These are phyloP conservation scores for Thyatira batis DNA, from an alignment of 2,888 invertebrate genomes.

Conservation along the genomic window DNA sequence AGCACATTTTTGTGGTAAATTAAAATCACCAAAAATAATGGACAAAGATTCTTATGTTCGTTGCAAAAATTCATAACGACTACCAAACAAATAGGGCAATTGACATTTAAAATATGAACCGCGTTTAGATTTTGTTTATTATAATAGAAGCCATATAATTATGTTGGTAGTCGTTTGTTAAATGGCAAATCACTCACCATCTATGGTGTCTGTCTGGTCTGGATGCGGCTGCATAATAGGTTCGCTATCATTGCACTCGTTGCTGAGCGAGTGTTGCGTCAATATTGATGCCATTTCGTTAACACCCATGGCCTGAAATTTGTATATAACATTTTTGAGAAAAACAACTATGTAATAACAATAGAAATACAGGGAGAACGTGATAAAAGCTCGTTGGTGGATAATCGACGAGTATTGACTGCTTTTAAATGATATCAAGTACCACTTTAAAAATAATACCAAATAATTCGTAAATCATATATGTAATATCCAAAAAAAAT, in stretches of 20 bases:
- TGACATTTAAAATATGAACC: constrained; percentile 22
- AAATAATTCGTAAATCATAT: no score
- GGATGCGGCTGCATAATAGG: constrained; percentile 84
- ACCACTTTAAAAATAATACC: no score
- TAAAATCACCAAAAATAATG: constrained; percentile 19
- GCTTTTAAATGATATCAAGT: no score
- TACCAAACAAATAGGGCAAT: constrained; percentile 32
- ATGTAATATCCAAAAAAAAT: not conserved
- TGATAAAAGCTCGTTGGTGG: no score
- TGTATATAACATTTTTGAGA: not conserved
- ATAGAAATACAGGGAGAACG: no score
- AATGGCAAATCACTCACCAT: constrained; percentile 82
- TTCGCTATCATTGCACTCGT: constrained; percentile 83
- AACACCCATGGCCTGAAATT: constrained; percentile 83
- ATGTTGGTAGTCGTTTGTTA: constrained; percentile 28
- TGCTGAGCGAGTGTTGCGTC: constrained; percentile 83
- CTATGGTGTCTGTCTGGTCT: constrained; percentile 88
- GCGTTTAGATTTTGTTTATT: constrained; percentile 12
- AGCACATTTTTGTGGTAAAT: no score
- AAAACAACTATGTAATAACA: no score
- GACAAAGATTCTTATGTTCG: constrained; percentile 27
- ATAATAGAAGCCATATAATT: not conserved
- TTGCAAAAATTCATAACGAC: constrained; percentile 23
- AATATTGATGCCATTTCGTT: constrained; percentile 85
- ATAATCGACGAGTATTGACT: no score